phyloP scores from a whole-genome alignment of 1,140 invertebrate species.

The Apis mellifera region Amel_HAv3.1 CM009934.2:6806001-6806500 shows the following conservation, averaged over 20 bases:
- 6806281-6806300: not conserved
- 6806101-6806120: no score
- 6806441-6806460: not conserved
- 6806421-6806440: not conserved
- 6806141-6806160: no score
- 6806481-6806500: conserved; percentile 1
- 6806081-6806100: no score
- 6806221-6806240: no score
- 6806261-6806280: not conserved
- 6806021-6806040: no score
- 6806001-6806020: no score
- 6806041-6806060: no score
- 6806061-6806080: no score
- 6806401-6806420: not conserved
- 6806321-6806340: not conserved
- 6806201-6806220: no score
- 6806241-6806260: not conserved
- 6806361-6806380: conserved; percentile 12
- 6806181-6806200: no score
- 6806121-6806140: no score
- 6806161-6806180: no score
- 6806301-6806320: conserved; percentile 8
- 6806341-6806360: not conserved
- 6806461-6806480: not conserved
- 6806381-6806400: not conserved